Percentiles rank a stretch among this genome's conserved stretches.
Conservation (phyloP, 2,888 invertebrate species). For the Agrilus mali region DNA sequence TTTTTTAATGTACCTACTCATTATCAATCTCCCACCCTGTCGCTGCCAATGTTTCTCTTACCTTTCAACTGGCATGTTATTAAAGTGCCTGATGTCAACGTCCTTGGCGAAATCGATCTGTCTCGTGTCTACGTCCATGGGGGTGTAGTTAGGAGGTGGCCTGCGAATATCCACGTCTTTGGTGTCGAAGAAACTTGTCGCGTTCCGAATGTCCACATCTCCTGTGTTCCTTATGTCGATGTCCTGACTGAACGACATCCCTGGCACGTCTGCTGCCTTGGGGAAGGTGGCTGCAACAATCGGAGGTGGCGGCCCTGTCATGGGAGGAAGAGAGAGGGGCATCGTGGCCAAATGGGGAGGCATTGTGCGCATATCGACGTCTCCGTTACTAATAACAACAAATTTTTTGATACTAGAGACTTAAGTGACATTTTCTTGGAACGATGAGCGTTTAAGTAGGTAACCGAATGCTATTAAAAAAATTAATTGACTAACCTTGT, state of each 20-base stretch:
- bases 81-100: slow-evolving; percentile 32
- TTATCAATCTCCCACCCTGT: too few relatives aligned
- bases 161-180: slow-evolving; percentile 22
- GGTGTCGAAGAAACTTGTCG: slow-evolving; percentile 8
- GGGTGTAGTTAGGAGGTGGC: slow-evolving; percentile 2
- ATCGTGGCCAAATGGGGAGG: slow-evolving; percentile 16
- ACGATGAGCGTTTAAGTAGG: too few relatives aligned
- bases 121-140: slow-evolving; percentile 10
- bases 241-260: slow-evolving; percentile 16
- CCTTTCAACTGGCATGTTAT: slow-evolving; percentile 6
- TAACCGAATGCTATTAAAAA: too few relatives aligned
- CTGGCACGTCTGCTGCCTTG: not conserved
- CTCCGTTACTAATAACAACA: slow-evolving; percentile 28
- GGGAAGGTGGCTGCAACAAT: not conserved
- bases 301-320: not conserved
- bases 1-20: too few relatives aligned
- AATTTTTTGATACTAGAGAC: not conserved
- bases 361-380: slow-evolving; percentile 33
- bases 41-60: not conserved
- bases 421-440: too few relatives aligned
- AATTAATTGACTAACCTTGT: slow-evolving; percentile 18
- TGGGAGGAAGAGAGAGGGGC: slow-evolving; percentile 4
- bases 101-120: slow-evolving; percentile 26
- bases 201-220: slow-evolving; percentile 19
- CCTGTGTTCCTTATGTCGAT: slow-evolving; percentile 13